Evolutionary conservation across 1,140 invertebrate genomes (phyloP).

Genomic region (Euura saliciscinereae): DNA sequence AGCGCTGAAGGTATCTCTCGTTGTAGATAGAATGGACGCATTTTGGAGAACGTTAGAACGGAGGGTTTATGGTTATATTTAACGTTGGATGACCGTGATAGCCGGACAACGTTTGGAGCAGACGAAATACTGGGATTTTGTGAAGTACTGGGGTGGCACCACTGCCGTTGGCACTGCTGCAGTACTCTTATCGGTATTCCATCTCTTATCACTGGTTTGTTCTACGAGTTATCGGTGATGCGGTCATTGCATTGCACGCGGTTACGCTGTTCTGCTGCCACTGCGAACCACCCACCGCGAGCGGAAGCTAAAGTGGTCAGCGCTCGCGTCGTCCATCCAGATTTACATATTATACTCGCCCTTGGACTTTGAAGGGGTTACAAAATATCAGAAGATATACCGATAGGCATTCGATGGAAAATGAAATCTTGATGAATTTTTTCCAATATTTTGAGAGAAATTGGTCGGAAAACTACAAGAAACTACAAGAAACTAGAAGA

Average conservation of each 20-base stretch:
- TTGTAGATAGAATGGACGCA: background rate
- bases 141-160: background rate
- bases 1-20: background rate
- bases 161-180: background rate
- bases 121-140: constrained; percentile 4
- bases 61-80: background rate
- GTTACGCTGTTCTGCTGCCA: background rate
- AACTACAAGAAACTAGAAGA: too few relatives aligned
- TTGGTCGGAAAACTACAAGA: too few relatives aligned
- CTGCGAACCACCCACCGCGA: background rate
- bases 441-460: too few relatives aligned
- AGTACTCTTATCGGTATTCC: background rate
- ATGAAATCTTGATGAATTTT: too few relatives aligned
- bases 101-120: background rate
- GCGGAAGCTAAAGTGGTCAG: background rate
- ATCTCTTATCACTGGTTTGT: constrained; percentile 7
- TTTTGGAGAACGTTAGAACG: too few relatives aligned
- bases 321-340: background rate
- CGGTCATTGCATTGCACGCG: background rate
- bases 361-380: too few relatives aligned
- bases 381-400: too few relatives aligned
- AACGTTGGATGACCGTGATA: background rate
- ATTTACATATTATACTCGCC: too few relatives aligned
- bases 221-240: background rate
- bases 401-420: too few relatives aligned